phyloP scores from a whole-genome alignment of 2,113 vertebrate genomes.

The Bothrops jararaca region DNA sequence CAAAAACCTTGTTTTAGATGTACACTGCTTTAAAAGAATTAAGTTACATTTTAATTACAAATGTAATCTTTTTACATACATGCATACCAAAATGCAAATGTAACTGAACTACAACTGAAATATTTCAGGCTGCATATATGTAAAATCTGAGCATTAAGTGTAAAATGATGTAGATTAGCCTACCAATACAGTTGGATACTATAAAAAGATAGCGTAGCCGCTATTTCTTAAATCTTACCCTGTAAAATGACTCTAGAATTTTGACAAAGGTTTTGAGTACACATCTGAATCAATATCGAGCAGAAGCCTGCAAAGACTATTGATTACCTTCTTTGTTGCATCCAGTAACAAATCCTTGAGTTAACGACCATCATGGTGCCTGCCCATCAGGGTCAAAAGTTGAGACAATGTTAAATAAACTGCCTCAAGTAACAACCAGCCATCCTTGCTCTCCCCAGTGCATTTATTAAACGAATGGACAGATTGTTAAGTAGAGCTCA shows the following conservation, averaged over 20 bases:
- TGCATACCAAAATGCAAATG: neutral
- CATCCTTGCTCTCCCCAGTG: no score
- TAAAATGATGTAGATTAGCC: neutral
- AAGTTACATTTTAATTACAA: neutral
- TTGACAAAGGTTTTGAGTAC: neutral
- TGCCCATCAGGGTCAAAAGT: no score
- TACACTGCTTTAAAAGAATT: neutral
- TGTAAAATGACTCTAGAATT: neutral
- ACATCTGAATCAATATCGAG: neutral
- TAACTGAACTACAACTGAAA: neutral
- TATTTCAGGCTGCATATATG: neutral
- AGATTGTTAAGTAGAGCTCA: no score
- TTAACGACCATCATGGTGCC: no score
- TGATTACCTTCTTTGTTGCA: neutral
- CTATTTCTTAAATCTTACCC: neutral
- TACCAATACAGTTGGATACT: neutral
- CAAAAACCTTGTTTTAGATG: neutral
- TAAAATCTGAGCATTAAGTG: neutral
- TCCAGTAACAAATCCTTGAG: neutral
- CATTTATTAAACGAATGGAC: no score
- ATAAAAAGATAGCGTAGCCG: neutral
- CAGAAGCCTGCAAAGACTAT: neutral
- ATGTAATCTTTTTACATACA: neutral
- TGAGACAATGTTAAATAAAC: no score
- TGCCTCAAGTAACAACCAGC: no score